These are phyloP conservation scores for Anthophora plumipes DNA, from an alignment of 2,888 invertebrate genomes.

Conservation along the genomic window DNA sequence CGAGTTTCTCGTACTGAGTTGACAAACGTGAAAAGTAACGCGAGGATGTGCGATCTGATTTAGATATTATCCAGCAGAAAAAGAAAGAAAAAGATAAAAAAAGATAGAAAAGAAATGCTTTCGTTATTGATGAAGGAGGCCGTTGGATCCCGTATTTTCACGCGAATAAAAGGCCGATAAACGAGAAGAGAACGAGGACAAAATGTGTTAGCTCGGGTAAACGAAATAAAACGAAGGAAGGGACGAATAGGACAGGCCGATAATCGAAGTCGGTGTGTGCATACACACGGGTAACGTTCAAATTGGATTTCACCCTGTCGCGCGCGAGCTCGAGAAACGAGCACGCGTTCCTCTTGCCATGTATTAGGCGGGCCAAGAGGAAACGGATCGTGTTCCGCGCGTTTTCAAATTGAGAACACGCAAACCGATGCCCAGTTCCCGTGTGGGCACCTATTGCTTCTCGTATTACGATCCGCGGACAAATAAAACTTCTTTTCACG, in stretches of 20 bases:
- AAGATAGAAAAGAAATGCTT: no score
- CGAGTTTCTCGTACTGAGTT: no score
- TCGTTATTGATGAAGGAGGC: no score
- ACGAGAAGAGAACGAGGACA: background rate
- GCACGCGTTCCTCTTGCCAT: background rate
- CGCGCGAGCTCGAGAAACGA: background rate
- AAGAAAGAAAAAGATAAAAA: no score
- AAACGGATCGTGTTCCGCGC: slow-evolving; percentile 33
- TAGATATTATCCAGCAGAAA: no score
- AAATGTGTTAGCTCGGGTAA: background rate
- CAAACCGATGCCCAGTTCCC: slow-evolving; percentile 16
- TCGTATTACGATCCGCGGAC: slow-evolving; percentile 38
- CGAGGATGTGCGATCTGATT: no score
- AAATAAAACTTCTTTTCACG: slow-evolving; percentile 22
- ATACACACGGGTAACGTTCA: no score
- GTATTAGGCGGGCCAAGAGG: background rate
- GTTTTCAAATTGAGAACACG: slow-evolving; percentile 33
- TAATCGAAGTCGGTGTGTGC: background rate
- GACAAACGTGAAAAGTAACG: no score
- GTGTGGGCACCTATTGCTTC: background rate
- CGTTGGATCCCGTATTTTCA: no score
- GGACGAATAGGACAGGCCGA: no score
- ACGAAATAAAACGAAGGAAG: background rate
- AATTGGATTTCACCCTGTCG: background rate
- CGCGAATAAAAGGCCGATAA: background rate